phyloP scores from a whole-genome alignment of 2,113 vertebrate genomes.

The Perca schrenkii region DNA sequence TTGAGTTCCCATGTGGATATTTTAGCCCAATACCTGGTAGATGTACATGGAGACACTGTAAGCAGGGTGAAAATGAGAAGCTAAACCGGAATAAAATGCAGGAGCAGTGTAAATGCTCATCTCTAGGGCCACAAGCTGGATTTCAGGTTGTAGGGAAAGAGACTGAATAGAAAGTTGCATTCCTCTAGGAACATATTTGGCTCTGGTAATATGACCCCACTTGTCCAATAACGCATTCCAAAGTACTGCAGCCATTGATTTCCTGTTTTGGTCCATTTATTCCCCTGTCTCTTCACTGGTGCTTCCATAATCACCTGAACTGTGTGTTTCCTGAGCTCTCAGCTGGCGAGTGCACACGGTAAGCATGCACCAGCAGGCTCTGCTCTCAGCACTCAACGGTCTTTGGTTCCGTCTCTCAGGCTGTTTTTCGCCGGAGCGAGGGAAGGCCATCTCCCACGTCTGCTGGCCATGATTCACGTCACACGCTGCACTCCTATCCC shows the following conservation, averaged over 20 bases:
- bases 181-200: neutral
- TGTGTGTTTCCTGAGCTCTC: conserved; percentile 30
- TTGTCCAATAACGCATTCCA: neutral
- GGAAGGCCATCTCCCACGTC: conserved; percentile 85
- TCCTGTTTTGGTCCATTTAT: conserved; percentile 20
- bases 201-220: neutral
- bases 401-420: conserved; percentile 67
- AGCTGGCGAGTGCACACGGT: conserved; percentile 7
- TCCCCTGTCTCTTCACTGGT: neutral
- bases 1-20: neutral
- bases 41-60: neutral
- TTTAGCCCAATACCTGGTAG: neutral
- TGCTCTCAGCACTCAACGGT: conserved; percentile 33
- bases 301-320: conserved; percentile 9
- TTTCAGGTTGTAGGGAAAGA: neutral
- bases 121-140: no score
- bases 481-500: conserved; percentile 87
- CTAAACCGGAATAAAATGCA: neutral
- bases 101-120: neutral
- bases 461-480: conserved; percentile 89
- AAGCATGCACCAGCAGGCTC: conserved; percentile 48
- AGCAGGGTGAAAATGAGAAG: neutral
- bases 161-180: neutral
- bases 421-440: conserved; percentile 88
- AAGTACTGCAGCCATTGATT: neutral